Percentiles rank a stretch among this genome's conserved stretches.
Conservation (phyloP, 2,888 invertebrate genomes). For the Microplitis manilae region DNA sequence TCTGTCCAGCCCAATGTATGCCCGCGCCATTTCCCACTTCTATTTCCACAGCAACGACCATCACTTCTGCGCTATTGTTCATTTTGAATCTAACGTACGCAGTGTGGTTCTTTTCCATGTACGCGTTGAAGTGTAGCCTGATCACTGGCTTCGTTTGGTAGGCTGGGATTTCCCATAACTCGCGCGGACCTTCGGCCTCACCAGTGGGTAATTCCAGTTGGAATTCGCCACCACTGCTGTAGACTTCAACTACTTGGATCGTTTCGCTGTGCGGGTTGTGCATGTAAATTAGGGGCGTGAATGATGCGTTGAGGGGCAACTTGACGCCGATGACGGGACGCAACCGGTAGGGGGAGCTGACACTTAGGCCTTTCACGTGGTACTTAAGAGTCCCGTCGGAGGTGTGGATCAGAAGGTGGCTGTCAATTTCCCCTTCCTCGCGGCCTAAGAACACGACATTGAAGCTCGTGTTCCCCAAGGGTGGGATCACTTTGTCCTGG, state of each 20-base stretch:
- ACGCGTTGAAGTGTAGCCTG: constrained; percentile 85
- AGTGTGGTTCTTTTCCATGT: constrained; percentile 85
- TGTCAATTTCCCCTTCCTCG: constrained; percentile 89
- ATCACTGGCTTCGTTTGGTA: constrained; percentile 90
- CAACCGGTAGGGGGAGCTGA: constrained; percentile 91
- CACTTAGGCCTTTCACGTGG: constrained; percentile 87
- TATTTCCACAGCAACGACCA: constrained; percentile 88
- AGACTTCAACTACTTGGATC: constrained; percentile 82
- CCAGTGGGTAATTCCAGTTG: constrained; percentile 88
- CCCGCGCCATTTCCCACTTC: constrained; percentile 86
- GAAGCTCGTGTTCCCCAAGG: constrained; percentile 93
- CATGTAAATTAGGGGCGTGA: constrained; percentile 90
- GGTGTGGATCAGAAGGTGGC: constrained; percentile 93
- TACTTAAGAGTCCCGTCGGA: constrained; percentile 93
- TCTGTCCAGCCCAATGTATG: constrained; percentile 63
- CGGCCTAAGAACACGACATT: constrained; percentile 96
- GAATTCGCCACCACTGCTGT: constrained; percentile 92
- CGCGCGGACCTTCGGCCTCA: constrained; percentile 84
- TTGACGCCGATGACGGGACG: constrained; percentile 92
- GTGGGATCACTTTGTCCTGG: constrained; percentile 94
- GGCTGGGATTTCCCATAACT: constrained; percentile 93
- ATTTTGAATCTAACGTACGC: constrained; percentile 87
- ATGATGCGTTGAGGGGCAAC: constrained; percentile 92
- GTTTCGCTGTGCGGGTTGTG: constrained; percentile 94
- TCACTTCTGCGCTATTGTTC: constrained; percentile 78